Conservation (phyloP, 2,797 vertebrate species). For the Loris lydekkerianus region DNA sequence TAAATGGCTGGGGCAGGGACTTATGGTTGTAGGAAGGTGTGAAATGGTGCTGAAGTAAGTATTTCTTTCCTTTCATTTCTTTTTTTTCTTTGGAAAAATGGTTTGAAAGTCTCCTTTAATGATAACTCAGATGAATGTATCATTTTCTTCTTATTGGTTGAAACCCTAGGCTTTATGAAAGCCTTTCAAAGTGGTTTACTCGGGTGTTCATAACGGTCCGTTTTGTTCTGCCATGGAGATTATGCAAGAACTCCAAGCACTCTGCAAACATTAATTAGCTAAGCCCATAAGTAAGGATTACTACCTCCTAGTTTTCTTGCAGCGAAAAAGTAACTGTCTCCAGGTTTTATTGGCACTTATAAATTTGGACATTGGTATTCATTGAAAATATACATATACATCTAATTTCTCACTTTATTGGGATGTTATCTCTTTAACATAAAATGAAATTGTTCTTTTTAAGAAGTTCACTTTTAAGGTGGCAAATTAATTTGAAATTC, state of each 20-base stretch:
- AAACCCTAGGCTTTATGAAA: slow-evolving; percentile 30
- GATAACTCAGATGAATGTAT: not conserved
- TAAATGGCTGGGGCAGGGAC: not conserved
- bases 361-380: slow-evolving; percentile 57
- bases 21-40: not conserved
- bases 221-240: slow-evolving; percentile 47
- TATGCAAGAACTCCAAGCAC: slow-evolving; percentile 38
- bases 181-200: slow-evolving; percentile 25
- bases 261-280: slow-evolving; percentile 73
- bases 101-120: slow-evolving; percentile 37
- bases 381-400: slow-evolving; percentile 70
- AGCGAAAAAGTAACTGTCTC: slow-evolving; percentile 50
- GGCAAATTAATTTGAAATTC: slow-evolving; percentile 77
- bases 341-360: slow-evolving; percentile 72
- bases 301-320: not conserved
- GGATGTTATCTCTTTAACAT: slow-evolving; percentile 72
- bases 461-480: slow-evolving; percentile 71
- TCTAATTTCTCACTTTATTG: slow-evolving; percentile 70
- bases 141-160: not conserved
- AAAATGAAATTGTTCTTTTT: slow-evolving; percentile 80
- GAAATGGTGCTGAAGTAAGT: not conserved
- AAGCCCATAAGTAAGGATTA: slow-evolving; percentile 54
- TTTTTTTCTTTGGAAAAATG: not conserved
- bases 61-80: not conserved
- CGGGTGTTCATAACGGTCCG: not conserved